Evolutionary conservation across 2,888 invertebrate genomes (phyloP).

Genomic region (Toxonevra muliebris): DNA sequence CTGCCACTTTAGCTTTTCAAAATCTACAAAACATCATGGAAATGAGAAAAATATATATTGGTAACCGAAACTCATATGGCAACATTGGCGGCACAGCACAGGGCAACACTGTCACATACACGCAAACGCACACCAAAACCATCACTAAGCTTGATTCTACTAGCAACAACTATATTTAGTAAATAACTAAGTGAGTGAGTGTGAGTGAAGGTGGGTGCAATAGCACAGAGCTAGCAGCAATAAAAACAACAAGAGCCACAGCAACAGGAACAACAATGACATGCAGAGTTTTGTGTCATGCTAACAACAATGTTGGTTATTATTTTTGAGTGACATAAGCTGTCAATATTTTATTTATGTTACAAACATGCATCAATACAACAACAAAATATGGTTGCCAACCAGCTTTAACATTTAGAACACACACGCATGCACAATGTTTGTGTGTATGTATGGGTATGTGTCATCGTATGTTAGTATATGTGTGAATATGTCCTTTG

Average conservation of each 20-base stretch:
- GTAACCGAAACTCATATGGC: too few relatives aligned
- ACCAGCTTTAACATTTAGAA: neutral
- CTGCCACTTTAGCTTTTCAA: too few relatives aligned
- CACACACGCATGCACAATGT: neutral
- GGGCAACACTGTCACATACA: too few relatives aligned
- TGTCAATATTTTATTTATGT: constrained; percentile 45
- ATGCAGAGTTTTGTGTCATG: constrained; percentile 31
- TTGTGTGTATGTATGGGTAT: neutral
- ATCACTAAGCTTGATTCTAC: too few relatives aligned
- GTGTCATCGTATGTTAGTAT: neutral
- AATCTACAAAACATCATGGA: too few relatives aligned
- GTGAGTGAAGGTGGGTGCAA: too few relatives aligned
- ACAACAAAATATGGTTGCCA: neutral
- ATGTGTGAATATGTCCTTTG: neutral
- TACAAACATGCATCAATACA: constrained; percentile 23
- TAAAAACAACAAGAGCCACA: neutral
- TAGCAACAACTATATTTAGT: too few relatives aligned
- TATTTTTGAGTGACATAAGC: constrained; percentile 45
- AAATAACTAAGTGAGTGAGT: too few relatives aligned
- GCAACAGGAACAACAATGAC: neutral
- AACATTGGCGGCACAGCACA: too few relatives aligned
- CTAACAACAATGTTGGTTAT: constrained; percentile 39
- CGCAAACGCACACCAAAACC: too few relatives aligned
- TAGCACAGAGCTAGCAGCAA: too few relatives aligned
- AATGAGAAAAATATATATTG: too few relatives aligned